Evolutionary conservation across 2,888 invertebrate genomes (phyloP).

Genomic region (Platycheirus rosarum): DNA sequence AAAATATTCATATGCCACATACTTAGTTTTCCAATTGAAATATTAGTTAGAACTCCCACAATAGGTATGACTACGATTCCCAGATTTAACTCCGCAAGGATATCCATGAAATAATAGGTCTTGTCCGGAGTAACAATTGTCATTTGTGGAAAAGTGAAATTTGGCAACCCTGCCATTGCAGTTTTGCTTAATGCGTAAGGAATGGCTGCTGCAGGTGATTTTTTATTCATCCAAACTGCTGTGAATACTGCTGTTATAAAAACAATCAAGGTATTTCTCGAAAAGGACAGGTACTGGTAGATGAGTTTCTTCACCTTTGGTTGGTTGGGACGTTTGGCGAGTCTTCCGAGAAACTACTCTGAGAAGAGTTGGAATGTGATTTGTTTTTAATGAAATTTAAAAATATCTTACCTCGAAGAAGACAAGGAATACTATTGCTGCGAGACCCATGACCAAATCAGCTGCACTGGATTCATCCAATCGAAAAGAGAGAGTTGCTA

Average conservation of each 20-base stretch:
- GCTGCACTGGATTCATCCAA: slow-evolving; percentile 84
- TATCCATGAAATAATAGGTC: slow-evolving; percentile 85
- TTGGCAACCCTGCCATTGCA: slow-evolving; percentile 88
- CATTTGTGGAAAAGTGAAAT: slow-evolving; percentile 86
- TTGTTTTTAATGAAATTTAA: slow-evolving; percentile 74
- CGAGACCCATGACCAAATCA: slow-evolving; percentile 87
- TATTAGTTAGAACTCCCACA: slow-evolving; percentile 94
- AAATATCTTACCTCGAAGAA: slow-evolving; percentile 85
- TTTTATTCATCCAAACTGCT: slow-evolving; percentile 81
- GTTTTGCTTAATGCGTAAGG: slow-evolving; percentile 84
- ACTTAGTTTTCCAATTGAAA: slow-evolving; percentile 97
- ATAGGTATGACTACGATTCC: slow-evolving; percentile 92
- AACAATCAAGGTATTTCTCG: slow-evolving; percentile 91
- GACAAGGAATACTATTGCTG: slow-evolving; percentile 87
- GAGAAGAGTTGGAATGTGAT: neutral
- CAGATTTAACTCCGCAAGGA: slow-evolving; percentile 88
- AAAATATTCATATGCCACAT: slow-evolving; percentile 80
- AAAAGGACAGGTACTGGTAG: slow-evolving; percentile 88
- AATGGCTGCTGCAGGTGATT: slow-evolving; percentile 82
- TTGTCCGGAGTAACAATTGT: slow-evolving; percentile 84
- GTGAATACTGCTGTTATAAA: slow-evolving; percentile 86
- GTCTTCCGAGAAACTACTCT: slow-evolving; percentile 55
- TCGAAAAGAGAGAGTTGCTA: slow-evolving; percentile 84
- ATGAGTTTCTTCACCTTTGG: slow-evolving; percentile 37
- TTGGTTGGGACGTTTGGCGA: slow-evolving; percentile 51